Conservation (phyloP, 1,140 invertebrate species). For the Bombus ignitus region DNA sequence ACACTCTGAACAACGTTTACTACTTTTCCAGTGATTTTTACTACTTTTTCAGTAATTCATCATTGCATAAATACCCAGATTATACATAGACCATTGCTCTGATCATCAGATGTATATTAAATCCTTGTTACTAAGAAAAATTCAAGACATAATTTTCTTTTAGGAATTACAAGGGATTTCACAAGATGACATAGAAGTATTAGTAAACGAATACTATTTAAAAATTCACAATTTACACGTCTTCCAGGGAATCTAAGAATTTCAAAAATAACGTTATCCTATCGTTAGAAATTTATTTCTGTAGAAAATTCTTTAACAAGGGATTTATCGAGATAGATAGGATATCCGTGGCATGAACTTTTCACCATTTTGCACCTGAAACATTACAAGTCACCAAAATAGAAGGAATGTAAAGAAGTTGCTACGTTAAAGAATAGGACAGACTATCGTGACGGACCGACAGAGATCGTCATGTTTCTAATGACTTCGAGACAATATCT, state of each 20-base stretch:
- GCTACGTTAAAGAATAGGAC: not conserved
- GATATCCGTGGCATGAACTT: not conserved
- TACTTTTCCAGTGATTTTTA: not conserved
- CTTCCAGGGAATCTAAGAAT: not conserved
- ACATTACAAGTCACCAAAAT: not conserved
- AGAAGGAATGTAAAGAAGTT: constrained; percentile 26
- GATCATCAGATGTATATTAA: no score
- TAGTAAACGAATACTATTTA: not conserved
- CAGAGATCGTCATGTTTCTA: constrained; percentile 73
- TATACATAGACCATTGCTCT: no score
- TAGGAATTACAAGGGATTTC: not conserved
- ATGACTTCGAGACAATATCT: constrained; percentile 76
- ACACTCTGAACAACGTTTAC: not conserved
- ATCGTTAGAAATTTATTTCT: not conserved
- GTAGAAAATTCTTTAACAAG: not conserved
- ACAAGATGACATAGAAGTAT: no score
- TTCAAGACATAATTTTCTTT: not conserved
- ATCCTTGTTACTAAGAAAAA: not conserved
- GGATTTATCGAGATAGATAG: not conserved
- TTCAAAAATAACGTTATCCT: not conserved
- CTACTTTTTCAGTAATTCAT: not conserved
- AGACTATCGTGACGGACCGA: constrained; percentile 28
- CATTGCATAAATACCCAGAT: not conserved
- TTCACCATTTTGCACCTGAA: not conserved
- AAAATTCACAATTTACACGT: not conserved